Evolutionary conservation across 2,888 invertebrate species (phyloP).

Genomic region (Hecatera dysodea): DNA sequence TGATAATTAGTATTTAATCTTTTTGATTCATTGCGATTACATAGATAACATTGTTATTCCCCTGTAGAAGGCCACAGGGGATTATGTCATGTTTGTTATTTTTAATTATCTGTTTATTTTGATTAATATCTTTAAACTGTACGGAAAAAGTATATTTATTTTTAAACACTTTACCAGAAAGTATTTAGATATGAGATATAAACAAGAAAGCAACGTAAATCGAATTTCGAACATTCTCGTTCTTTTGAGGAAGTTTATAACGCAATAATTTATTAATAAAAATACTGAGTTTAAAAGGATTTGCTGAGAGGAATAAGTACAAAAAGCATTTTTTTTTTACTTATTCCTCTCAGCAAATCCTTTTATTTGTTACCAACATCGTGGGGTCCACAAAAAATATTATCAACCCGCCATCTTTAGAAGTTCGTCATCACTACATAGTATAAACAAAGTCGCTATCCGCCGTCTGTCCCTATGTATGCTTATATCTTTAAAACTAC

Average conservation of each 20-base stretch:
- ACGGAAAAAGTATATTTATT: not conserved
- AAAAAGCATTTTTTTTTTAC: too few species aligned
- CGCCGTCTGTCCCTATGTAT: too few species aligned
- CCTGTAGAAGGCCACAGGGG: slow-evolving; percentile 18
- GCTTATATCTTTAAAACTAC: too few species aligned
- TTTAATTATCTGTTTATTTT: slow-evolving; percentile 1
- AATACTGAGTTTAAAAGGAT: too few species aligned
- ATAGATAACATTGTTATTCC: slow-evolving; percentile 6
- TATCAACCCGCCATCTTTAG: too few species aligned
- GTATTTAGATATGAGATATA: not conserved
- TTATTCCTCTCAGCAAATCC: too few species aligned
- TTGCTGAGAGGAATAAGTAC: too few species aligned
- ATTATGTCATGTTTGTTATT: not conserved
- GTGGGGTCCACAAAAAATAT: too few species aligned
- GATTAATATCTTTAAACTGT: not conserved
- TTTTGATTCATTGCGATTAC: not conserved
- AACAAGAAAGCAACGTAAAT: not conserved
- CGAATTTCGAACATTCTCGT: not conserved
- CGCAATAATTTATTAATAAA: too few species aligned
- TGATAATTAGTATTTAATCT: slow-evolving; percentile 1
- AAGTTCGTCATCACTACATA: too few species aligned
- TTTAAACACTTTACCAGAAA: not conserved
- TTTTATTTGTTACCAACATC: too few species aligned
- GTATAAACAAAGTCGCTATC: too few species aligned
- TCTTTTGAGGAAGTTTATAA: not conserved